A percentile compares a stretch with the other conserved stretches of the same genome.
Conservation (phyloP, 2,797 vertebrate genomes). For the Dendrocincla fuliginosa region DNA sequence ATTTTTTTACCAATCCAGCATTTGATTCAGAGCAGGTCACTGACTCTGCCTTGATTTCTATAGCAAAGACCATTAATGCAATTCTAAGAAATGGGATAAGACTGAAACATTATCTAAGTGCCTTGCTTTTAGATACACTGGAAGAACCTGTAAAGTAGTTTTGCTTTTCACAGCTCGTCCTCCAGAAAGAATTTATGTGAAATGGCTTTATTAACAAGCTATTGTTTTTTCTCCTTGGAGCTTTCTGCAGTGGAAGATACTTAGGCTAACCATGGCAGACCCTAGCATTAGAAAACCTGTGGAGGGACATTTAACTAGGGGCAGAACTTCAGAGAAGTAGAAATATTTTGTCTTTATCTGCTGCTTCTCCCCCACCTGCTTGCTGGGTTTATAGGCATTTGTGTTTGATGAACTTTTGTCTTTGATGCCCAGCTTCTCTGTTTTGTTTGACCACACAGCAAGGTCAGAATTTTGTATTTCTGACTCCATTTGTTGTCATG, state of each 20-base stretch:
- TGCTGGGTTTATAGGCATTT: not conserved
- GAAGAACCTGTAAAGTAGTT: not conserved
- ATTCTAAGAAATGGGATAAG: not conserved
- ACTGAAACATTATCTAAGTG: not conserved
- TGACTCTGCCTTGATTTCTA: not conserved
- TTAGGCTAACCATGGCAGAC: not conserved
- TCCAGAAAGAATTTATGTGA: not conserved
- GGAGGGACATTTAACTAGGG: not conserved
- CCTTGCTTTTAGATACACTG: not conserved
- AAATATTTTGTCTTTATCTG: not conserved
- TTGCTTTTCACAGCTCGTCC: not conserved
- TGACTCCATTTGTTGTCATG: conserved; percentile 60
- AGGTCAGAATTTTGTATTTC: conserved; percentile 36
- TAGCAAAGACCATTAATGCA: not conserved
- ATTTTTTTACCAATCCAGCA: not conserved
- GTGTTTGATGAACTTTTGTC: not conserved
- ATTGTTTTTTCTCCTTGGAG: not conserved
- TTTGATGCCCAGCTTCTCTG: not conserved
- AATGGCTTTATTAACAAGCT: not conserved
- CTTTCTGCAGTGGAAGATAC: not conserved
- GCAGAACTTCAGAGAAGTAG: not conserved
- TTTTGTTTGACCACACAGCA: conserved; percentile 14
- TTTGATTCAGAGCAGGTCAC: not conserved
- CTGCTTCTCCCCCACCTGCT: not conserved
- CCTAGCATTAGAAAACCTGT: not conserved